Conservation (phyloP, 1,140 invertebrate species). For the Papilio helenus region DNA sequence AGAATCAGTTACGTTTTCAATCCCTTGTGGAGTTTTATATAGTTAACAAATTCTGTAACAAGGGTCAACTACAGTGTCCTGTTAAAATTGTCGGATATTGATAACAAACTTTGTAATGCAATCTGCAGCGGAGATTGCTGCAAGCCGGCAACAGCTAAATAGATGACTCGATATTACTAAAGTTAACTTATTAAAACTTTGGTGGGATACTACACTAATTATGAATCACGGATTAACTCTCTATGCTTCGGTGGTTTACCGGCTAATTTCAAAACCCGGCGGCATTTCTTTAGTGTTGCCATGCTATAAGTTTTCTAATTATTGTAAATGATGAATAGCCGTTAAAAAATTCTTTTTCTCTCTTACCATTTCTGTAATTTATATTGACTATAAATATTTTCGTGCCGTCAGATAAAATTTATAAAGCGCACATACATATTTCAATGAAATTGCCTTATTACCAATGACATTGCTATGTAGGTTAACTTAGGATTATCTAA, state of each 20-base stretch:
- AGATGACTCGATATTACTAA: background rate
- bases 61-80: no score
- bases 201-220: no score
- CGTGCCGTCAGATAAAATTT: background rate
- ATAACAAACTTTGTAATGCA: background rate
- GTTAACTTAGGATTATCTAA: conserved; percentile 17
- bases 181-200: background rate
- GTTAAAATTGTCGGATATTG: background rate
- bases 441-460: background rate
- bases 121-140: background rate
- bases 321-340: no score
- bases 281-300: no score
- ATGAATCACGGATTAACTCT: no score
- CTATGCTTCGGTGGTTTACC: no score
- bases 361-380: no score
- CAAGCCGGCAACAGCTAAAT: background rate
- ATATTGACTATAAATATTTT: background rate
- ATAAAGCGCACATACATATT: background rate
- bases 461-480: conserved; percentile 13
- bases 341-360: no score
- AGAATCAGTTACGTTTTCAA: background rate
- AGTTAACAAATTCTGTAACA: background rate
- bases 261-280: no score
- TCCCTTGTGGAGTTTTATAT: no score
- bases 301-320: no score